Conservation (phyloP, 2,797 vertebrate species). For the Pogoniulus pusillus region DNA sequence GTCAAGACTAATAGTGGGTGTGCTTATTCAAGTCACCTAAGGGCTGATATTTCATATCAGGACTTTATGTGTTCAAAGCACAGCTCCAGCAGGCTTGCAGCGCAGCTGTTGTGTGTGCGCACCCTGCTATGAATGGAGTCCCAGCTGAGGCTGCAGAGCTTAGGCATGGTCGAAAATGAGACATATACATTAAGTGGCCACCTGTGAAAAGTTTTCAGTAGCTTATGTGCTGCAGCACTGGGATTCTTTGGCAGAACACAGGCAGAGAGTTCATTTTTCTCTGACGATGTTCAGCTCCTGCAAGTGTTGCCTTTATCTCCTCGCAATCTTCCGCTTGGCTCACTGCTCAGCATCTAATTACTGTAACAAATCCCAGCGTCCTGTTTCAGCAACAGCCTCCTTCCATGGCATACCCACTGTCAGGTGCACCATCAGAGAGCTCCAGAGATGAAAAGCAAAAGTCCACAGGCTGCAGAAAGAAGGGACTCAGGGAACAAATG, state of each 20-base stretch:
- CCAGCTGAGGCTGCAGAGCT: slow-evolving; percentile 34
- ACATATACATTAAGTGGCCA: slow-evolving; percentile 36
- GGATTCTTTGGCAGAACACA: background rate
- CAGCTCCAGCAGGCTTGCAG: slow-evolving; percentile 27
- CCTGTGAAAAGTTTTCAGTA: slow-evolving; percentile 52
- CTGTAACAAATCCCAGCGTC: background rate
- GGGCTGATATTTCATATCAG: slow-evolving; percentile 28
- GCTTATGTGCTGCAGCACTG: background rate
- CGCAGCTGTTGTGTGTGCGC: slow-evolving; percentile 47
- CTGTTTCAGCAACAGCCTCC: background rate
- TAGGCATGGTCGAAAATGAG: slow-evolving; percentile 9
- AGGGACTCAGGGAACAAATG: background rate
- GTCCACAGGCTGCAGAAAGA: background rate
- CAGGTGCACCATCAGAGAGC: background rate
- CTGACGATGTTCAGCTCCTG: background rate
- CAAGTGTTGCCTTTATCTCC: background rate
- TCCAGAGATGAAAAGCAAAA: background rate
- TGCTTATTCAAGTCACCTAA: slow-evolving; percentile 23
- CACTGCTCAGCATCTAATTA: background rate
- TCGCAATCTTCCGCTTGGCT: background rate
- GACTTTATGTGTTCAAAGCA: slow-evolving; percentile 45
- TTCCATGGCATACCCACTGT: background rate
- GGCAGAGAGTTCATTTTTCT: background rate
- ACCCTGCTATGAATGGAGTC: slow-evolving; percentile 22
- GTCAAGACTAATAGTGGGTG: slow-evolving; percentile 2